Percentiles rank a stretch among this genome's conserved stretches.
These are phyloP conservation scores for Loriculus beryllinus DNA, from an alignment of 2,797 vertebrate species.

Conservation along the genomic window DNA sequence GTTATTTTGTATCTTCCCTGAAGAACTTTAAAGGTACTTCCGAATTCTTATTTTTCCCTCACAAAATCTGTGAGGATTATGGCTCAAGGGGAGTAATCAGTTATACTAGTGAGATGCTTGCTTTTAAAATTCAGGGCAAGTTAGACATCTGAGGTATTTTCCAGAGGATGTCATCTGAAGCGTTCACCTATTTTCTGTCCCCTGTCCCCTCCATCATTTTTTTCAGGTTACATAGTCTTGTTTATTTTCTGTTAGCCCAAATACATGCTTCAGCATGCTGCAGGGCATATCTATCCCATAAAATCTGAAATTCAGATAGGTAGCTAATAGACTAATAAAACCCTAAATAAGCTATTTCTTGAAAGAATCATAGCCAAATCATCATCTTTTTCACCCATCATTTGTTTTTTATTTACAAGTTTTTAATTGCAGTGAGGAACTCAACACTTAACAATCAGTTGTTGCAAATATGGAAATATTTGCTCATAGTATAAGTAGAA, in stretches of 20 bases:
- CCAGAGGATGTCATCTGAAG: not conserved
- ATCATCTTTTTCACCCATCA: not conserved
- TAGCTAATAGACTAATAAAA: not conserved
- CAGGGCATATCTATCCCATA: not conserved
- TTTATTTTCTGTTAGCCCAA: not conserved
- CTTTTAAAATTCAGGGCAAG: not conserved
- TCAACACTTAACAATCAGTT: not conserved
- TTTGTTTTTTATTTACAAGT: not conserved
- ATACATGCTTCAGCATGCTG: not conserved
- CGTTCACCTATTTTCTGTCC: not conserved
- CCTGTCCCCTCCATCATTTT: not conserved
- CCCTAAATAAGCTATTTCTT: not conserved
- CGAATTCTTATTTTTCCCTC: not conserved
- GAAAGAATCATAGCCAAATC: not conserved
- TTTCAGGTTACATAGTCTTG: not conserved
- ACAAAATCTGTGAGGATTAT: not conserved
- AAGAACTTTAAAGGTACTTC: not conserved
- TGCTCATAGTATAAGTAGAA: not conserved
- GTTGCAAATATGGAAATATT: not conserved
- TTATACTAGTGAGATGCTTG: not conserved
- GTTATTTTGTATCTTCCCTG: not conserved
- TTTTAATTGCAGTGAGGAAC: not conserved
- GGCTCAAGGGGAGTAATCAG: not conserved
- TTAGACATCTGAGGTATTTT: not conserved
- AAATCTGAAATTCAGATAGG: not conserved